These are phyloP conservation scores for Cheilosia impressa DNA, from an alignment of 2,888 invertebrate genomes.

Conservation along the genomic window DNA sequence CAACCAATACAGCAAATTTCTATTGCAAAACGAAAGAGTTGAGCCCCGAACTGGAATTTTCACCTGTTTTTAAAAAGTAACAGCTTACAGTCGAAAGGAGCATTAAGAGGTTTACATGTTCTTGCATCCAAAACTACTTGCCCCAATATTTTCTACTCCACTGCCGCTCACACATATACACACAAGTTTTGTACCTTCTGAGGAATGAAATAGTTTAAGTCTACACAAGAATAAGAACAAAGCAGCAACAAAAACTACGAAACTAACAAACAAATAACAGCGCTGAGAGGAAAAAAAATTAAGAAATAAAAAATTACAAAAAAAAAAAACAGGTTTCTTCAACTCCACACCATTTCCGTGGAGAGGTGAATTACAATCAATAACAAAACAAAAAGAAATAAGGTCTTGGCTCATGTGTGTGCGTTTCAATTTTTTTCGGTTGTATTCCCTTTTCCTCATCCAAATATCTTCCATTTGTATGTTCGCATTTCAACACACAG, in stretches of 20 bases:
- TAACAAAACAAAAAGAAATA: conserved; percentile 21
- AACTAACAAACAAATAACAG: conserved; percentile 68
- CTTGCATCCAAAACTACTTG: background rate
- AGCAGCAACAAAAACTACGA: conserved; percentile 60
- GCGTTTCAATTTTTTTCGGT: conserved; percentile 16
- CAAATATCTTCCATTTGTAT: conserved; percentile 68
- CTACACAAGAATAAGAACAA: conserved; percentile 63
- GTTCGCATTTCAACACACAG: conserved; percentile 65
- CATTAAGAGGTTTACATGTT: too few species aligned
- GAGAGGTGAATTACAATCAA: conserved; percentile 57
- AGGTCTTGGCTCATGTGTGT: conserved; percentile 51
- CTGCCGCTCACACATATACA: conserved; percentile 38
- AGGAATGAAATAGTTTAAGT: conserved; percentile 62
- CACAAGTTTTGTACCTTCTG: conserved; percentile 27
- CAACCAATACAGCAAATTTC: too few species aligned
- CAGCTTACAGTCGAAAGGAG: too few species aligned
- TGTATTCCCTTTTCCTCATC: conserved; percentile 64
- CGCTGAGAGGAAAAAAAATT: conserved; percentile 41
- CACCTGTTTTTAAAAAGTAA: too few species aligned
- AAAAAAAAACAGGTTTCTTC: conserved; percentile 74
- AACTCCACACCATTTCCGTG: conserved; percentile 71
- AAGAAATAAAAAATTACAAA: conserved; percentile 40
- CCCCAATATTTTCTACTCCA: conserved; percentile 31
- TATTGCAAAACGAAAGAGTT: too few species aligned
- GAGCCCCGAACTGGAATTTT: too few species aligned